Base-by-base conservation (phyloP, 30 jellyfish, hydroid and myxozoan genomes). In the Cassiopea andromeda region DNA sequence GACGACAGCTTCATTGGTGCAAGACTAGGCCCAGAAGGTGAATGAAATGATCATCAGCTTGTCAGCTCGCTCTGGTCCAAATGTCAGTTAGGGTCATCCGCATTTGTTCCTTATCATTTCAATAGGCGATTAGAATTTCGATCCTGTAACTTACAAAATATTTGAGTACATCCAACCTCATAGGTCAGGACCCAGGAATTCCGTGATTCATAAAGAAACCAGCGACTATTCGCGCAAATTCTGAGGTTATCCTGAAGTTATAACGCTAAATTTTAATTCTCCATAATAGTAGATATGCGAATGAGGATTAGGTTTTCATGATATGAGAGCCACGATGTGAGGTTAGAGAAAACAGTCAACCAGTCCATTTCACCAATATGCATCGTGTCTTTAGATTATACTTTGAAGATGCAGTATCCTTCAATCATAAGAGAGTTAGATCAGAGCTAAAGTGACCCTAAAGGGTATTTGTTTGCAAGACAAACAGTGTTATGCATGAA, bases 11-110 rank as follows among this genome's bases (percentile, higher is more conserved):
- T 69, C 45, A 54, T 83, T 46, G 91, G 91, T 59, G 60, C 91
- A 83, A 69, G 91, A 83, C 91, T 83, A 44, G 91, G 91, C 83
- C 91, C 91, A 43, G 91, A 83, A 83, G 91, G 91, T 83, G 84
- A 83, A 17, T 19, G 73, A 77, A 77, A 46, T 54, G 64, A 77
- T 77, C 46, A 48, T 77, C 50, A 48, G 7, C 16, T 48, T 77
- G 73, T 77, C 86, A 48, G 74, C 57, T 81, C 73, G 4, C 47
- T 27, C 38, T 27, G 38, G 77, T 64, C 73, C 57, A 15, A 81
- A 81, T 73, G 73, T 81, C 70, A 60, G 38, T 60, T 46, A 81
- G 18, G 89, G 89, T 81, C 82, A 81, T 67, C 90, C 86, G 80
- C 74, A 81, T 81, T 81, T 81, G 72, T 45, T 70, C 81, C 5